Percentiles rank a stretch among this genome's conserved stretches.
Conservation (phyloP, 1,140 invertebrate species). For the Diorhabda elongata region DNA sequence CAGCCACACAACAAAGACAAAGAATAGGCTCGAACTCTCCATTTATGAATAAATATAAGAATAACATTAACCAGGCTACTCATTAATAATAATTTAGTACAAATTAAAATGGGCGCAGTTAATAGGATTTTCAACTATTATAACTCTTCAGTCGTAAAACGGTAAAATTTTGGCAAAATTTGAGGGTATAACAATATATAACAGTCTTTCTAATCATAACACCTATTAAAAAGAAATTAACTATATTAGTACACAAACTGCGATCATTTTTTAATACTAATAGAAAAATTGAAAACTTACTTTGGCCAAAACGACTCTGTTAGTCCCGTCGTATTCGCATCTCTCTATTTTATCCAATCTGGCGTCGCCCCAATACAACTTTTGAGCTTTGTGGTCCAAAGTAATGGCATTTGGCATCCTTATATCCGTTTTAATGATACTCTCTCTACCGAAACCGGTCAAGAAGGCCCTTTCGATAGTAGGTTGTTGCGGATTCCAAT, state of each 20-base stretch:
- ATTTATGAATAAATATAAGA: too few species aligned
- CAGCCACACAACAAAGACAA: too few species aligned
- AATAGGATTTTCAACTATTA: too few species aligned
- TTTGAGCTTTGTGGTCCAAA: slow-evolving; percentile 66
- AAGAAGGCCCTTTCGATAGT: slow-evolving; percentile 69
- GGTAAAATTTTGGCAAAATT: too few species aligned
- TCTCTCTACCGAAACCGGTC: slow-evolving; percentile 58
- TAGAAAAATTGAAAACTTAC: slow-evolving; percentile 5
- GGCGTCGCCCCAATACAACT: slow-evolving; percentile 79
- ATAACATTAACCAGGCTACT: too few species aligned
- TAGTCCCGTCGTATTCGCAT: slow-evolving; percentile 68
- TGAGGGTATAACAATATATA: too few species aligned
- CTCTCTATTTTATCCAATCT: slow-evolving; percentile 71
- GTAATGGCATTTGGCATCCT: slow-evolving; percentile 79
- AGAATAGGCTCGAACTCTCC: too few species aligned
- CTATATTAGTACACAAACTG: too few species aligned
- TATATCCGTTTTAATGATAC: slow-evolving; percentile 72
- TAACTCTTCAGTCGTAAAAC: too few species aligned
- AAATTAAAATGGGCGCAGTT: too few species aligned
- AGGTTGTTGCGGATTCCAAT: slow-evolving; percentile 72
- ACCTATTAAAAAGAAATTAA: background rate
- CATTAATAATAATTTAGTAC: too few species aligned
- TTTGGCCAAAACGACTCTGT: slow-evolving; percentile 61
- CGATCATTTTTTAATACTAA: background rate
- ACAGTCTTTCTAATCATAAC: too few species aligned